Evolutionary conservation across 2,888 invertebrate species (phyloP), one percentile per base, ranked within the genome.

Genomic region (Syrphus vitripennis): DNA sequence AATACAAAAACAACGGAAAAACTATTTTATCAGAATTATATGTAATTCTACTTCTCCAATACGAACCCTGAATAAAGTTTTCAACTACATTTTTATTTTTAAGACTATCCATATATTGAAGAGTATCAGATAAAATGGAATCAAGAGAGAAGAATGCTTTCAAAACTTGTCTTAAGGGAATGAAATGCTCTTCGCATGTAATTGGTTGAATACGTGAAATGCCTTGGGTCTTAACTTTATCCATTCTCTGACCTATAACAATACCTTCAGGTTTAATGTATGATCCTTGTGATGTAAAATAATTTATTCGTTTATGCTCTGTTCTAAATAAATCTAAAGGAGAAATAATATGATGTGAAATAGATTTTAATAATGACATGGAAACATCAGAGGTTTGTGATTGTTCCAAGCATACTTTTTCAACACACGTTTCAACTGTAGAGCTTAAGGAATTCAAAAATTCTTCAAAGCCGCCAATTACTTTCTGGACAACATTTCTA

Each of bases 31-130:
- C n/a, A 31, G 55, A 16, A 55, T 55, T 29, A 19, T 16, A 2
- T 4, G 16, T 10, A 16, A 55, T 55, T 10, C 26, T 29, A 7
- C 2, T 55, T 55, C 12, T 55, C 55, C 55, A 55, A 19, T 31
- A 55, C 19, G 55, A 55, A 55, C 55, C 16, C 10, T 55, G 55
- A 19, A 55, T 55, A 55, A 55, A 55, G 55, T 55, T 55, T 55
- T 55, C 31, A 55, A 31, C 19, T 9, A 31, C 55, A 10, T 12
- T 3, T 16, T 57, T 31, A 19, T 6, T 57, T 55, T 55, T 29
- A 2, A 57, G 19, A 19, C 55, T 31, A 31, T 57, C 31, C 16
- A 57, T 31, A 10, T 57, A 57, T 19, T 31, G 16, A 31, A 57
- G 5, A 10, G 55, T 57, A 19, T 57, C 55, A 16, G 10, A 7